Percentiles rank a stretch among this genome's conserved stretches.
Conservation (phyloP, 2,888 invertebrate genomes). For the Xestia ashworthii region DNA sequence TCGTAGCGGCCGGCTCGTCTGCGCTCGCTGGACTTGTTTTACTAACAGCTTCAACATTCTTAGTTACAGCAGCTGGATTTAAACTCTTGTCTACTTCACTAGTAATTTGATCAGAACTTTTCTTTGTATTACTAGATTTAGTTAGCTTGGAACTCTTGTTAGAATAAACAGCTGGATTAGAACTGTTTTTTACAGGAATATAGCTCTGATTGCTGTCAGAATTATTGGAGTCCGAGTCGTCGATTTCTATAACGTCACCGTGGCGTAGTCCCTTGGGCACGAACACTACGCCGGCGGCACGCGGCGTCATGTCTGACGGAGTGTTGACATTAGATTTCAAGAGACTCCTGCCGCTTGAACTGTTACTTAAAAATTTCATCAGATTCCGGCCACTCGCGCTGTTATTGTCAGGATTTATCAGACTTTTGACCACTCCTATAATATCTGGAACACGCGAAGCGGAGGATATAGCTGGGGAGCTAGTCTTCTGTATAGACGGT, state of each 20-base stretch:
- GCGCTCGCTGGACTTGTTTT: not conserved
- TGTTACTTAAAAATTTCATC: not conserved
- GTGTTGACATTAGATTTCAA: not conserved
- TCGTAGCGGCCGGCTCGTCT: not conserved
- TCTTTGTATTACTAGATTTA: not conserved
- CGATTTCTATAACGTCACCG: constrained; percentile 39
- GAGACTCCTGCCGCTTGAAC: not conserved
- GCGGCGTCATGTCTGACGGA: not conserved
- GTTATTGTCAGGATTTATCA: not conserved
- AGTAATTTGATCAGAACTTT: not conserved
- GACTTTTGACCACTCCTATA: not conserved
- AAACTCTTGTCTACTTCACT: not conserved
- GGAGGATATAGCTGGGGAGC: not conserved
- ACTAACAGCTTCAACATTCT: not conserved
- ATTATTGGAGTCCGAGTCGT: constrained; percentile 32
- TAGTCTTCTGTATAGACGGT: not conserved
- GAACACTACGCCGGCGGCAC: not conserved
- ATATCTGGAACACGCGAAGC: not conserved
- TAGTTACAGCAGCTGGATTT: not conserved
- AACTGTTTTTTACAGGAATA: not conserved
- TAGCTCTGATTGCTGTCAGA: not conserved
- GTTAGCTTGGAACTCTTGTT: not conserved
- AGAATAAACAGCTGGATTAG: not conserved
- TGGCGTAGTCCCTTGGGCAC: not conserved
- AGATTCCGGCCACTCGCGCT: not conserved